A percentile compares a stretch with the other conserved stretches of the same genome.
Evolutionary conservation across 2,888 invertebrate species (phyloP).

Genomic region (Homarus gammarus): DNA sequence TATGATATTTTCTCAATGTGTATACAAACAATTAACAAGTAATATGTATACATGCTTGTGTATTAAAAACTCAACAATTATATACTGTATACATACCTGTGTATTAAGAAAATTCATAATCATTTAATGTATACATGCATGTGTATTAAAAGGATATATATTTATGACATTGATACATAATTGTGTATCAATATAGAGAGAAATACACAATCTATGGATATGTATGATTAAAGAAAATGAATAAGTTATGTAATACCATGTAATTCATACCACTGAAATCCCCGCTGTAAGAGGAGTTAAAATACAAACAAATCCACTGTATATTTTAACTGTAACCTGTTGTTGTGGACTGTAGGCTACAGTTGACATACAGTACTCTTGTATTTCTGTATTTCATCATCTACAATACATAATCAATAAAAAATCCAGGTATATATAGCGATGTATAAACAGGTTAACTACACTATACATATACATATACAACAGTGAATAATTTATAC

Average conservation of each 20-base stretch:
- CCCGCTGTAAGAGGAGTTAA: no score
- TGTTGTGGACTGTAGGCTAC: no score
- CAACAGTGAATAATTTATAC: no score
- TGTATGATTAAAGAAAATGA: neutral
- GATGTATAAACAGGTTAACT: no score
- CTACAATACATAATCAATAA: no score
- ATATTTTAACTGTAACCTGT: no score
- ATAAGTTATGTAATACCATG: neutral
- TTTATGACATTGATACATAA: neutral
- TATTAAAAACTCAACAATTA: neutral
- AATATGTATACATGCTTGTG: neutral
- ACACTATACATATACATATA: no score
- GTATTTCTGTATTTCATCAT: neutral
- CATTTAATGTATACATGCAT: neutral
- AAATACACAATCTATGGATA: constrained; percentile 31
- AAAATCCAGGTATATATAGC: no score
- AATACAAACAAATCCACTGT: no score
- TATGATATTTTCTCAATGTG: no score
- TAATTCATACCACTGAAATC: no score
- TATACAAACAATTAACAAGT: no score
- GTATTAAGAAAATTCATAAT: neutral
- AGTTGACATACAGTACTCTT: neutral
- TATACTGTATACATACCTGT: neutral
- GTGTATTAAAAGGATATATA: constrained; percentile 4
- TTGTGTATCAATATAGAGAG: constrained; percentile 5